Base-by-base conservation (phyloP, 2,888 invertebrate species). In the Uropetala carovei region DNA sequence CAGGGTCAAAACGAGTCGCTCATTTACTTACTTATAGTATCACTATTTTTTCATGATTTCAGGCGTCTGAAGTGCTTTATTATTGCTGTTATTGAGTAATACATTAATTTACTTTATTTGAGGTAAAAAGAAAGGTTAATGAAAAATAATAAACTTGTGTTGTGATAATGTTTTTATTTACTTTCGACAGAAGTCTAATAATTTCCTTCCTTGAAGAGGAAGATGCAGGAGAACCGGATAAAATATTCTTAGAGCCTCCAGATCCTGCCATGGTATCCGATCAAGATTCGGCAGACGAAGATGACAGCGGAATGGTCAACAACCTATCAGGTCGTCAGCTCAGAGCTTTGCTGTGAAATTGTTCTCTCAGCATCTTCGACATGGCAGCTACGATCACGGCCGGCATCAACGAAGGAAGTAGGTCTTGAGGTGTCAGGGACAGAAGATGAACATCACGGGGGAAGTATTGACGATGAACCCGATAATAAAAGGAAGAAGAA, bases 181-280 rank as follows among this genome's bases (percentile, higher is more conserved):
- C 43, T 43, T 43, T 43, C 43, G 43, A 43, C 43, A 43, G 43
- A 43, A 43, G 43, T 43, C 43, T 64, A 64, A 64, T 64, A 18
- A 18, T 64, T 14, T 14, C 64, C 18, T 14, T 64, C 18, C 18
- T 64, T 14, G 64, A 64, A 18, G 64, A 64, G 18, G 64, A 18
- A 2, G 64, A 64, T 64, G 18, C 14, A 14, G 64, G 14, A 18
- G 14, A 64, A 18, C 64, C 7, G 18, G 64, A 64, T 18, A 14
- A 64, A 64, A 64, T 64, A 64, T 64, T 64, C 64, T 18, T 64
- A 64, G 64, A 64, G 18, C 64, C 64, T 64, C 64, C 64, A 64
- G 64, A 18, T 64, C 2, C 64, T 18, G 64, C 14, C 18, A 7
- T 64, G 2, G 64, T 18, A 18, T 18, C 64, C 14, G 7, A 64